Conservation (phyloP, 2,797 vertebrate genomes). For the Mus spretus region DNA sequence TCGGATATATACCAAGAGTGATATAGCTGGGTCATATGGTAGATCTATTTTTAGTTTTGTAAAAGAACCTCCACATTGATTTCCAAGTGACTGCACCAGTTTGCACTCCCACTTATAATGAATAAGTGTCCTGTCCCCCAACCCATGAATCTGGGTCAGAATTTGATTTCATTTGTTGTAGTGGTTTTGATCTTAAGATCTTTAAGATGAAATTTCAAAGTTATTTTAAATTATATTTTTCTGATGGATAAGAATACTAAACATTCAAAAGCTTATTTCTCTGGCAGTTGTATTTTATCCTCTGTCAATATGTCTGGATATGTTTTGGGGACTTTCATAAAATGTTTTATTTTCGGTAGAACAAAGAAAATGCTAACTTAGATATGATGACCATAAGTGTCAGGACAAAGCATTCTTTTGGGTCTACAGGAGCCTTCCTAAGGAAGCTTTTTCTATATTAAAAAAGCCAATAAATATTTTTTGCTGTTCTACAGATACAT, state of each 20-base stretch:
- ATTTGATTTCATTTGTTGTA: not conserved
- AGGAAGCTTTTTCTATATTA: not conserved
- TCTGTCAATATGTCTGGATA: not conserved
- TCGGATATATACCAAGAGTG: not conserved
- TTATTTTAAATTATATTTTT: not conserved
- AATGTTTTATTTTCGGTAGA: not conserved
- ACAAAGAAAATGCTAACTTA: not conserved
- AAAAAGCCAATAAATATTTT: not conserved
- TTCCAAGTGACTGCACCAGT: not conserved
- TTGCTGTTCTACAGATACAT: not conserved
- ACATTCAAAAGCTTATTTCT: not conserved
- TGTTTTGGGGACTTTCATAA: slow-evolving; percentile 19
- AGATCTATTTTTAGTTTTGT: not conserved
- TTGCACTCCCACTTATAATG: not conserved
- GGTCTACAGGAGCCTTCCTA: not conserved
- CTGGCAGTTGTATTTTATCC: not conserved
- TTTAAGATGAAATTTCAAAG: not conserved
- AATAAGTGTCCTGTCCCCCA: not conserved
- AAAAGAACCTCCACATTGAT: not conserved
- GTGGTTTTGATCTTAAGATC: not conserved
- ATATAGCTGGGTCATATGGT: not conserved
- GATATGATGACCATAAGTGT: not conserved
- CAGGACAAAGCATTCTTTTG: not conserved
- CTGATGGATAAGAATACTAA: not conserved
- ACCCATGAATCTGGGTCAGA: not conserved